Conservation (phyloP, 2,888 invertebrate species). For the Carterocephalus palaemon region DNA sequence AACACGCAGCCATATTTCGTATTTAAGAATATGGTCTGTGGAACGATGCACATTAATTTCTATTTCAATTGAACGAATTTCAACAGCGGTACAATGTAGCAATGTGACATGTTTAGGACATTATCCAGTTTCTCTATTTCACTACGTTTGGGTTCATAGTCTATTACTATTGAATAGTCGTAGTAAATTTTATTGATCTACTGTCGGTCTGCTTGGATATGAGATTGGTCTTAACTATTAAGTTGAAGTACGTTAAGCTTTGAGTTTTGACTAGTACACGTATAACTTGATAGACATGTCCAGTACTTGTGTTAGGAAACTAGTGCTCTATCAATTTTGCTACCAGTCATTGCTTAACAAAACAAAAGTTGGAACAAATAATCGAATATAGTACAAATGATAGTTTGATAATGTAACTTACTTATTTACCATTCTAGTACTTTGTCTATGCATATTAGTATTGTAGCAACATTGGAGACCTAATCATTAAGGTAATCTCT, state of each 20-base stretch:
- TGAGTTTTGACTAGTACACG: neutral
- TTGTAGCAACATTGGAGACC: too few relatives aligned
- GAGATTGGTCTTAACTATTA: constrained; percentile 30
- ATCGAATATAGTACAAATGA: too few relatives aligned
- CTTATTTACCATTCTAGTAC: too few relatives aligned
- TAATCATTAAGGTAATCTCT: too few relatives aligned
- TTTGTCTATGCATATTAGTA: too few relatives aligned
- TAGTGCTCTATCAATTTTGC: neutral
- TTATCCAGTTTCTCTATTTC: constrained; percentile 17
- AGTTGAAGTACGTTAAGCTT: constrained; percentile 25
- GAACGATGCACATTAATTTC: constrained; percentile 30
- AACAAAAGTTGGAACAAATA: too few relatives aligned
- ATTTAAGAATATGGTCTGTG: constrained; percentile 32
- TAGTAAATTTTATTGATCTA: constrained; percentile 33
- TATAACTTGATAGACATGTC: neutral
- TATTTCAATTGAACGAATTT: constrained; percentile 37
- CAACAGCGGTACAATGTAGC: constrained; percentile 32
- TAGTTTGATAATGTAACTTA: too few relatives aligned
- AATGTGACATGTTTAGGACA: constrained; percentile 44
- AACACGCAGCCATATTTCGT: constrained; percentile 19
- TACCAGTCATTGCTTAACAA: neutral
- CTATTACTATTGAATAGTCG: constrained; percentile 38
- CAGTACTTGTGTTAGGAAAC: constrained; percentile 1
- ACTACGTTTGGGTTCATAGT: constrained; percentile 44
- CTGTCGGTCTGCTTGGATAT: too few relatives aligned